Percentiles rank a stretch among this genome's conserved stretches.
Evolutionary conservation across 2,888 invertebrate species (phyloP).

Genomic region (Noctua fimbriata): DNA sequence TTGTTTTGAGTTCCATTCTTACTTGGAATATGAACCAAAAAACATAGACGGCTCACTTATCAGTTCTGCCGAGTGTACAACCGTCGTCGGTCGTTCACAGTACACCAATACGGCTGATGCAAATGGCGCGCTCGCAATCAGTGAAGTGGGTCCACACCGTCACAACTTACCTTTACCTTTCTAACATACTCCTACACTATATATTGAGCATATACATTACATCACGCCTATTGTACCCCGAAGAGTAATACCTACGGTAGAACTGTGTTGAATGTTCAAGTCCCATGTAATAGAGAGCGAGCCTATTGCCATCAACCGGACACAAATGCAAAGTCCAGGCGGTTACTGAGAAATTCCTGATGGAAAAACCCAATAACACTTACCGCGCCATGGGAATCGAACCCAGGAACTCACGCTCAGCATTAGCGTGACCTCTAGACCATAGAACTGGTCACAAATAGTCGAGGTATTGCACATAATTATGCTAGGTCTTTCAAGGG

Average conservation of each 20-base stretch:
- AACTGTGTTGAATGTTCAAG: neutral
- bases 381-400: neutral
- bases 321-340: accelerated
- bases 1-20: no score
- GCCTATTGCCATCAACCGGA: neutral
- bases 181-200: constrained; percentile 43
- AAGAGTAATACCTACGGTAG: neutral
- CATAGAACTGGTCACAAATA: neutral
- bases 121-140: constrained; percentile 85
- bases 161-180: constrained; percentile 61
- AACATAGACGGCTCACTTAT: neutral
- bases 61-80: constrained; percentile 65
- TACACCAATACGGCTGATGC: constrained; percentile 78
- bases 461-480: constrained; percentile 6
- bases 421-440: neutral
- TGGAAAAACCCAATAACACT: neutral
- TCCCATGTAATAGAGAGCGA: neutral
- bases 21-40: neutral
- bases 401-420: neutral
- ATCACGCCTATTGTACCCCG: neutral
- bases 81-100: constrained; percentile 34
- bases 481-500: constrained; percentile 35
- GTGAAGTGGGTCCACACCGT: constrained; percentile 77
- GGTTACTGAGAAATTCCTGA: neutral
- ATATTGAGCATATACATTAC: constrained; percentile 44